Evolutionary conservation across 1,140 invertebrate species (phyloP).

Genomic region (Bombus waltoni): DNA sequence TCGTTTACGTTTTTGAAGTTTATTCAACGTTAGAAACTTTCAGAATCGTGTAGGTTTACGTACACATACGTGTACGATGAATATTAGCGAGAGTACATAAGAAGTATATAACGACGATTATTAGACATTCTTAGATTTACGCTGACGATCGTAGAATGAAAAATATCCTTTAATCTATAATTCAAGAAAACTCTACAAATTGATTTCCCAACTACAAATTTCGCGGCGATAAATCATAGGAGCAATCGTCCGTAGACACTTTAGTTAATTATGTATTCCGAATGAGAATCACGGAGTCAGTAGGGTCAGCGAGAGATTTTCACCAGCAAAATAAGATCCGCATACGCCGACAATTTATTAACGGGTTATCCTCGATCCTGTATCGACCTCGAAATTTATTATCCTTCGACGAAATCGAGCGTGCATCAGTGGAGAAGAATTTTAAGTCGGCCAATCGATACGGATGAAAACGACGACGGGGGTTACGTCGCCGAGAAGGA

Average conservation of each 20-base stretch:
- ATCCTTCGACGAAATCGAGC: slow-evolving; percentile 13
- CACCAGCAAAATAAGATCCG: not conserved
- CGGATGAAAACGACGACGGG: not conserved
- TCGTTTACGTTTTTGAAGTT: not conserved
- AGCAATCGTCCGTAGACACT: not conserved
- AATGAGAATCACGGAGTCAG: not conserved
- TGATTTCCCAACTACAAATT: not conserved
- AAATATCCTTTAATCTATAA: too few species aligned
- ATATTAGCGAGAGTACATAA: too few species aligned
- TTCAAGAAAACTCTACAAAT: too few species aligned
- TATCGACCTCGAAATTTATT: not conserved
- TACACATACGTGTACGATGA: too few species aligned
- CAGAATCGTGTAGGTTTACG: not conserved
- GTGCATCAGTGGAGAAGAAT: slow-evolving; percentile 8
- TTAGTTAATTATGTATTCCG: not conserved
- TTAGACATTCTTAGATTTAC: too few species aligned
- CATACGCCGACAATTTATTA: not conserved
- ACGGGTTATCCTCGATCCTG: not conserved
- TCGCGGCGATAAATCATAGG: not conserved
- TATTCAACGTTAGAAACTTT: not conserved
- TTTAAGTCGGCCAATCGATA: slow-evolving; percentile 42
- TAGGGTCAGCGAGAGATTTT: not conserved
- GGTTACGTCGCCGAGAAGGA: not conserved
- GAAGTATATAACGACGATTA: too few species aligned
- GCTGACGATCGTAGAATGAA: too few species aligned